phyloP scores from a whole-genome alignment of 1,140 invertebrate species.

The Venturia canescens region DNA sequence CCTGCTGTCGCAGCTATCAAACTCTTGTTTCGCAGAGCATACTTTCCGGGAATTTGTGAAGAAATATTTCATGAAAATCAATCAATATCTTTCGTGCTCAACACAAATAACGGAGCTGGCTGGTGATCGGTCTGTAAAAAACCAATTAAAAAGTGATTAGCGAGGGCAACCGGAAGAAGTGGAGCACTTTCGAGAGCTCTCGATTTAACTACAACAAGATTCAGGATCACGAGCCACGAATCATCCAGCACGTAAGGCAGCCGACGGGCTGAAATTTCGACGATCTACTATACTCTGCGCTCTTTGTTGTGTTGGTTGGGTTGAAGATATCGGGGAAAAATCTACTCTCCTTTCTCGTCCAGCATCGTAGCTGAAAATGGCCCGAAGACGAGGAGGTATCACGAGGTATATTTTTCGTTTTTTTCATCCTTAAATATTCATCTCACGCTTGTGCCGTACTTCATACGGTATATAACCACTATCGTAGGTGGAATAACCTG shows the following conservation, averaged over 20 bases:
- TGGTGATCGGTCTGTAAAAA: too few relatives aligned
- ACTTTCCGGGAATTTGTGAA: background rate
- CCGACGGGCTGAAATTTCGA: background rate
- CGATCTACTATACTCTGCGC: background rate
- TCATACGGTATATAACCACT: conserved; percentile 44
- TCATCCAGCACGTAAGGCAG: background rate
- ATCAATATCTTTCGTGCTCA: too few relatives aligned
- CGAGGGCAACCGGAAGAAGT: too few relatives aligned
- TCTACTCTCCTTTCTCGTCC: conserved; percentile 18
- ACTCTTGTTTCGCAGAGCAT: background rate
- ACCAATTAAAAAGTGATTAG: too few relatives aligned
- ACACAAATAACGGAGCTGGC: too few relatives aligned
- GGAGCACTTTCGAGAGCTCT: too few relatives aligned
- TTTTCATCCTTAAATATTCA: conserved; percentile 60
- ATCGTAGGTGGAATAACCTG: conserved; percentile 36
- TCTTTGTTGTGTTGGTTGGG: background rate
- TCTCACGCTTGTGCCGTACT: conserved; percentile 55
- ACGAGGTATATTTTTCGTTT: conserved; percentile 9
- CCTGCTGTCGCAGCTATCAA: background rate
- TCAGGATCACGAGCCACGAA: background rate
- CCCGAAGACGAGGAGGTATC: background rate
- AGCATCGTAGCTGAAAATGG: background rate
- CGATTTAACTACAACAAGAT: background rate
- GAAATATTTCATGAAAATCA: too few relatives aligned
- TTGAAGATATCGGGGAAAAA: conserved; percentile 22